phyloP scores from a whole-genome alignment of 2,888 invertebrate genomes.

The Sarcophaga rosellei region DNA sequence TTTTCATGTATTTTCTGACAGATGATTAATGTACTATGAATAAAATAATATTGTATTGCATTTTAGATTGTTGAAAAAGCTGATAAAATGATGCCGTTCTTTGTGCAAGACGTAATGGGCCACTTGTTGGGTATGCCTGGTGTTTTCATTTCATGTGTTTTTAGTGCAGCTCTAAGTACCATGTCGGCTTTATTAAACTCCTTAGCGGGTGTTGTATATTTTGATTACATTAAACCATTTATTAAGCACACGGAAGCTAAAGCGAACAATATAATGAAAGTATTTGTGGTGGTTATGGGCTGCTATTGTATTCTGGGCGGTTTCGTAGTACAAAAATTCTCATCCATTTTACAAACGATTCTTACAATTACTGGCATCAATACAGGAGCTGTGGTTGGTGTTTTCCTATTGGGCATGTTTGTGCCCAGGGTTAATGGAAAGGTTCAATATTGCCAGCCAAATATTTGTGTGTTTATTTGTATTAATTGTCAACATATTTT shows the following conservation, averaged over 20 bases:
- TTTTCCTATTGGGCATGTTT: slow-evolving; percentile 87
- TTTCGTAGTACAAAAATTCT: slow-evolving; percentile 81
- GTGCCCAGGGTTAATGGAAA: slow-evolving; percentile 84
- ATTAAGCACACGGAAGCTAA: slow-evolving; percentile 80
- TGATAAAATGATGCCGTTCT: slow-evolving; percentile 83
- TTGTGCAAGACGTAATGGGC: slow-evolving; percentile 83
- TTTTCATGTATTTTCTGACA: neutral
- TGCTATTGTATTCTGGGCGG: slow-evolving; percentile 84
- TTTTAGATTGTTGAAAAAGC: slow-evolving; percentile 78
- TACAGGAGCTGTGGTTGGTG: slow-evolving; percentile 85
- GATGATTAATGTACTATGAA: neutral
- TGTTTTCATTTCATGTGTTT: slow-evolving; percentile 84
- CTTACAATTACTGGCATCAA: slow-evolving; percentile 82
- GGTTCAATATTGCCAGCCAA: slow-evolving; percentile 65
- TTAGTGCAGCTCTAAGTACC: slow-evolving; percentile 84
- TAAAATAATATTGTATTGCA: neutral
- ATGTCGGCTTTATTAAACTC: slow-evolving; percentile 84
- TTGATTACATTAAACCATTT: slow-evolving; percentile 82
- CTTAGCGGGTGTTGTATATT: slow-evolving; percentile 83
- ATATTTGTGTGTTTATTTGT: neutral
- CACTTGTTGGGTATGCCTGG: slow-evolving; percentile 83
- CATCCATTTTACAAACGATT: slow-evolving; percentile 82
- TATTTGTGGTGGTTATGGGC: slow-evolving; percentile 82
- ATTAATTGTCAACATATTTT: slow-evolving; percentile 24
- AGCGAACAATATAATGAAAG: slow-evolving; percentile 82